These are phyloP conservation scores for Dioctria rufipes DNA, from an alignment of 2,888 invertebrate species.

Conservation along the genomic window DNA sequence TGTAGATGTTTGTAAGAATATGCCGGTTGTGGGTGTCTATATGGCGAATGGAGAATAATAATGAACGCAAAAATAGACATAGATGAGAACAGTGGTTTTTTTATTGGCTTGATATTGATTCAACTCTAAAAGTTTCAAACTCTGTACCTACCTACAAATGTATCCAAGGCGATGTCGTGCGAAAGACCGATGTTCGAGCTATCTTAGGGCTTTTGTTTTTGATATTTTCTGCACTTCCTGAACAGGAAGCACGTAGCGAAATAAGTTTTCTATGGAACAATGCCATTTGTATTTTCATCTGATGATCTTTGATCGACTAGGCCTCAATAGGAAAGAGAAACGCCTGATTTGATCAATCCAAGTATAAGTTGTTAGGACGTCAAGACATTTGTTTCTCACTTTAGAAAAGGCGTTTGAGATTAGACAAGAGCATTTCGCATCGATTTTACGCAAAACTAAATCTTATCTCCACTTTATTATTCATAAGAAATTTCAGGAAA, in stretches of 20 bases:
- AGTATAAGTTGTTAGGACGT: not conserved
- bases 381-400: too few relatives aligned
- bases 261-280: conserved; percentile 37
- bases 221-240: conserved; percentile 44
- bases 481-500: too few relatives aligned
- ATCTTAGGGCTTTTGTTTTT: conserved; percentile 46
- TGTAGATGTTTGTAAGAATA: conserved; percentile 1
- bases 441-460: not conserved
- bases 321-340: conserved; percentile 25
- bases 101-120: conserved; percentile 2
- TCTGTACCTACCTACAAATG: not conserved
- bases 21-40: not conserved
- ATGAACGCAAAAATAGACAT: not conserved
- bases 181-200: conserved; percentile 47
- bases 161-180: conserved; percentile 38
- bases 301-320: conserved; percentile 7
- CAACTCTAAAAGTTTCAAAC: not conserved
- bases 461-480: not conserved
- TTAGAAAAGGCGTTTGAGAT: too few relatives aligned
- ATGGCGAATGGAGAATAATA: not conserved
- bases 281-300: conserved; percentile 12
- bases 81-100: not conserved
- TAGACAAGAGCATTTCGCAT: too few relatives aligned
- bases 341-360: not conserved
- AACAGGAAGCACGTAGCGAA: conserved; percentile 48